Evolutionary conservation across 2,797 vertebrate species (phyloP).

Genomic region (Acanthopagrus latus): DNA sequence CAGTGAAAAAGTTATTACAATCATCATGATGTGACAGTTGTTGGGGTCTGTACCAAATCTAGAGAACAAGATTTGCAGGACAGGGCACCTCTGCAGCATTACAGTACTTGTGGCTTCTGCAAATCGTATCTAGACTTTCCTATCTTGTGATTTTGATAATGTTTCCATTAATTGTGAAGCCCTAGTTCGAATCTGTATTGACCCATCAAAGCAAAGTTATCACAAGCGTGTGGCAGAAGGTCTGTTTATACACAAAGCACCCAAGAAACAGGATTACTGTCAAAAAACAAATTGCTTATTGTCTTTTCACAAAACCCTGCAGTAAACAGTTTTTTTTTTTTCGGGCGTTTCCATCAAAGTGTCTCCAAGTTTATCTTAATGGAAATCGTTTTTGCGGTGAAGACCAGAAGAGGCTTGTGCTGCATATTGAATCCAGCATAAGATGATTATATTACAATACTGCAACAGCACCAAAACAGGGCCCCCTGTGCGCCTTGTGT

Average conservation of each 20-base stretch:
- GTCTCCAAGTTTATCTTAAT: constrained; percentile 70
- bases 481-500: constrained; percentile 6
- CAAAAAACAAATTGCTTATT: constrained; percentile 44
- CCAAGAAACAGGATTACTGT: constrained; percentile 25
- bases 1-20: not conserved
- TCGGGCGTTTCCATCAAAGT: constrained; percentile 35
- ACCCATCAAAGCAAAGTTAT: not conserved
- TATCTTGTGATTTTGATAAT: too few species aligned
- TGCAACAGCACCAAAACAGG: constrained; percentile 22
- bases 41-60: too few species aligned
- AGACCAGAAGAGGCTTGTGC: constrained; percentile 29
- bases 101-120: too few species aligned
- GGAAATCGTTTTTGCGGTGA: constrained; percentile 58
- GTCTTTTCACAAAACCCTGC: constrained; percentile 45
- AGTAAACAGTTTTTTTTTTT: constrained; percentile 37
- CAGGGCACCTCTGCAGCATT: too few species aligned
- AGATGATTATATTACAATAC: constrained; percentile 21
- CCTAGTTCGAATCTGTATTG: constrained; percentile 13
- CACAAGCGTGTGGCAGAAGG: constrained; percentile 5
- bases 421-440: constrained; percentile 40
- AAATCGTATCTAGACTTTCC: too few species aligned
- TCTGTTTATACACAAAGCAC: constrained; percentile 16
- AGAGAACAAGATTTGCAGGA: too few species aligned
- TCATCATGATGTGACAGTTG: constrained; percentile 13
- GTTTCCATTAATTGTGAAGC: too few species aligned